phyloP scores from a whole-genome alignment of 2,113 vertebrate genomes.

The Fulmarus glacialis region DNA sequence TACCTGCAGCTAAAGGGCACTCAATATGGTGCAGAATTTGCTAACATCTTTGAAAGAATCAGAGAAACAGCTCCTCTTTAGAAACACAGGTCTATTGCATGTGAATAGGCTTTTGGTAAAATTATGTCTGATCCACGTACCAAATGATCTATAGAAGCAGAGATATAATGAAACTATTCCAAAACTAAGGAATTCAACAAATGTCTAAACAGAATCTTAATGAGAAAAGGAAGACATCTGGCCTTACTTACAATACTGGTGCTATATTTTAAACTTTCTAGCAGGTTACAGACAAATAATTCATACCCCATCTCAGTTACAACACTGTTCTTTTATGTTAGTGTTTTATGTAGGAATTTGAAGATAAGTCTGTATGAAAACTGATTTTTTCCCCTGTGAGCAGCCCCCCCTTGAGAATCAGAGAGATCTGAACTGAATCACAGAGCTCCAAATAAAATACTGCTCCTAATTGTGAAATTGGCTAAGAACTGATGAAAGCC shows the following conservation, averaged over 20 bases:
- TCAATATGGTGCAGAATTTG: slow-evolving; percentile 25
- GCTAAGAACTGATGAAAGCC: slow-evolving; percentile 9
- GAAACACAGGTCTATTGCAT: neutral
- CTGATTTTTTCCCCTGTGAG: neutral
- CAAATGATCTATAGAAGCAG: neutral
- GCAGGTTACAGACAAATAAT: neutral
- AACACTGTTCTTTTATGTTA: neutral
- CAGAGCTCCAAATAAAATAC: neutral
- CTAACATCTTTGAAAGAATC: neutral
- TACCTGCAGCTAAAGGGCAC: neutral
- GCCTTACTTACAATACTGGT: neutral
- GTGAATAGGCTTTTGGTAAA: neutral
- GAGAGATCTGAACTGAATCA: neutral
- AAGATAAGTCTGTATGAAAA: neutral
- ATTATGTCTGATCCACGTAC: neutral
- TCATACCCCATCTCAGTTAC: neutral
- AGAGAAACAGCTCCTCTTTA: neutral
- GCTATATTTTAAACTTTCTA: neutral
- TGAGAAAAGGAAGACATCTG: neutral
- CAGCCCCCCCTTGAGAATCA: neutral
- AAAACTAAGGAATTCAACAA: neutral
- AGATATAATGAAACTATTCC: neutral
- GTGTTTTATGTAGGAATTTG: neutral
- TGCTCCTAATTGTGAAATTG: neutral
- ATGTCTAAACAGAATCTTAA: neutral